These are phyloP conservation scores for Oryzaephilus surinamensis DNA, from an alignment of 1,140 invertebrate species.

Conservation along the genomic window DNA sequence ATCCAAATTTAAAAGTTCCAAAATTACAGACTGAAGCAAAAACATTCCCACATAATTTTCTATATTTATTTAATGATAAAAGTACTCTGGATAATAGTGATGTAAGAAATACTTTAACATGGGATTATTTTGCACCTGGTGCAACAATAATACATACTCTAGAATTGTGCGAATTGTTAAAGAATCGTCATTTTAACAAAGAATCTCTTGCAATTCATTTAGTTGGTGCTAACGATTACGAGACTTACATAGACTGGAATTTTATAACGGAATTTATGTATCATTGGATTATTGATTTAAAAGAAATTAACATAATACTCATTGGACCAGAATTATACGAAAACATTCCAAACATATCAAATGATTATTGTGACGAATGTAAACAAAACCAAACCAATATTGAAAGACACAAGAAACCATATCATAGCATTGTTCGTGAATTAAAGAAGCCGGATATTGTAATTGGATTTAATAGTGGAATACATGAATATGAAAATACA, in stretches of 20 bases:
- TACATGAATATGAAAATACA: conserved; percentile 24
- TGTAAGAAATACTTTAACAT: too few relatives aligned
- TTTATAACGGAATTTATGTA: conserved; percentile 22
- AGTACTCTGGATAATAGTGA: conserved; percentile 5
- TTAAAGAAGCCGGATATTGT: conserved; percentile 26
- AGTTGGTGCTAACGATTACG: conserved; percentile 25
- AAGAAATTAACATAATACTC: conserved; percentile 20
- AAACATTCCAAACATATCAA: conserved; percentile 10
- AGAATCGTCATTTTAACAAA: conserved; percentile 10
- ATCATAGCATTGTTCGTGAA: conserved; percentile 20
- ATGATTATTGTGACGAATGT: conserved; percentile 15
- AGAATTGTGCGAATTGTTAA: conserved; percentile 14
- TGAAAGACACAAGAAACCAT: conserved; percentile 17
- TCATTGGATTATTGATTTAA: conserved; percentile 25
- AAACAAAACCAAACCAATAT: conserved; percentile 14
- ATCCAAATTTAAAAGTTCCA: too few relatives aligned
- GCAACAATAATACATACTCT: conserved; percentile 26
- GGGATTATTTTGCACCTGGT: conserved; percentile 18
- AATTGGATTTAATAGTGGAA: conserved; percentile 32
- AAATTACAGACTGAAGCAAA: too few relatives aligned
- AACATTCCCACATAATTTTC: too few relatives aligned
- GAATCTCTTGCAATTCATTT: conserved; percentile 24
- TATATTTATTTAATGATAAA: neutral
- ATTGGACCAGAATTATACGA: conserved; percentile 26
- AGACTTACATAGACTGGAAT: conserved; percentile 23